phyloP scores from a whole-genome alignment of 2,113 vertebrate species.

The Ursus arctos region DNA sequence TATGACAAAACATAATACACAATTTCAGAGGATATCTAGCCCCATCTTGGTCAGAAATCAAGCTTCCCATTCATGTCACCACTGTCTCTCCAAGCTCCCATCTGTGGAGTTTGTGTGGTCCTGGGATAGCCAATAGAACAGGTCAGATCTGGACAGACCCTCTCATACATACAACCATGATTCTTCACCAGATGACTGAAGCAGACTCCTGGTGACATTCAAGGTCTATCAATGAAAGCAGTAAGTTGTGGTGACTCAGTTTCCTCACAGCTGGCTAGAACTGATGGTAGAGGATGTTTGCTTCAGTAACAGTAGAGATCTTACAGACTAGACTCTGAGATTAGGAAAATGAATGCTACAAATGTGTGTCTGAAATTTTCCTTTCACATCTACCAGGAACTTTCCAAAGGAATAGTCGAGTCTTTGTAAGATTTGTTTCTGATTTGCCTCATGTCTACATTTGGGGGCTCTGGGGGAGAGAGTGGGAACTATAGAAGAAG shows the following conservation, averaged over 20 bases:
- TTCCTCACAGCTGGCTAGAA: background rate
- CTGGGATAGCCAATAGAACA: background rate
- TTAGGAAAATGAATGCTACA: background rate
- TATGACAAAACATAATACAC: background rate
- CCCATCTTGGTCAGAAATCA: background rate
- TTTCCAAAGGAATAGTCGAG: background rate
- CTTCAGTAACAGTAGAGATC: background rate
- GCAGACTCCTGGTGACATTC: background rate
- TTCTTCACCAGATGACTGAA: background rate
- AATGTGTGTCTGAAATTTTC: background rate
- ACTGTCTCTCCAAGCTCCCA: background rate
- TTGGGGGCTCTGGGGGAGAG: rapidly evolving
- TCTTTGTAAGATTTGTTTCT: background rate
- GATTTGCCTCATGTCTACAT: background rate
- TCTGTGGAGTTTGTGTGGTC: background rate
- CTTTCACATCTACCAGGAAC: background rate
- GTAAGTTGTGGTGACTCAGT: background rate
- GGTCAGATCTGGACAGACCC: background rate
- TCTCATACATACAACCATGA: background rate
- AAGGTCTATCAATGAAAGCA: background rate
- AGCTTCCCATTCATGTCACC: background rate
- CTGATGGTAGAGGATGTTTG: background rate
- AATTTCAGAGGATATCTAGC: background rate
- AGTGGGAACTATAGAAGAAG: background rate
- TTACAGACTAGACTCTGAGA: background rate